Conservation (phyloP, 2,113 vertebrate species). For the Pseudonaja textilis region DNA sequence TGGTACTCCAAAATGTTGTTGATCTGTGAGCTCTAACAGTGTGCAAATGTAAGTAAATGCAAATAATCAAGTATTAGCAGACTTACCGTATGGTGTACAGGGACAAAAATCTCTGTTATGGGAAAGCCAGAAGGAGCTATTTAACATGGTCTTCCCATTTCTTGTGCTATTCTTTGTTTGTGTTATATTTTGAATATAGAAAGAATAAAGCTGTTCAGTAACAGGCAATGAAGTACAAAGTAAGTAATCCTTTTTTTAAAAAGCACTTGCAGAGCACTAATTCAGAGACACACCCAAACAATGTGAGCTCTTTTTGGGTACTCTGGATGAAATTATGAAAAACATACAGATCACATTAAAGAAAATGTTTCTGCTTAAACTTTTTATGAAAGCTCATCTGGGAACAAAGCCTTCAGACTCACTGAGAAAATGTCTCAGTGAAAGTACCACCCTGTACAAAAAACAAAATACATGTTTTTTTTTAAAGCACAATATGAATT, state of each 20-base stretch:
- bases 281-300: neutral
- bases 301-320: neutral
- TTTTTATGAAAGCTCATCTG: neutral
- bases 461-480: neutral
- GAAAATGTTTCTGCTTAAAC: neutral
- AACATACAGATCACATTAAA: neutral
- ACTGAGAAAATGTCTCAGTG: neutral
- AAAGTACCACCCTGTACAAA: neutral
- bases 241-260: neutral
- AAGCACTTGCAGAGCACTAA: neutral
- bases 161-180: neutral
- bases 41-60: neutral
- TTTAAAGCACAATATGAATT: neutral
- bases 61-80: neutral
- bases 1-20: neutral
- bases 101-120: neutral
- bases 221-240: neutral
- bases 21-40: neutral
- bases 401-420: neutral
- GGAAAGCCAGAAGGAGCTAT: neutral
- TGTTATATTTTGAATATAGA: neutral
- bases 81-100: neutral
- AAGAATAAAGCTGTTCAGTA: neutral
- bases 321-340: neutral
- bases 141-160: neutral